Percentiles rank a stretch among this genome's conserved stretches.
Conservation (phyloP, 2,113 vertebrate genomes). For the Campylomormyrus numenius region DNA sequence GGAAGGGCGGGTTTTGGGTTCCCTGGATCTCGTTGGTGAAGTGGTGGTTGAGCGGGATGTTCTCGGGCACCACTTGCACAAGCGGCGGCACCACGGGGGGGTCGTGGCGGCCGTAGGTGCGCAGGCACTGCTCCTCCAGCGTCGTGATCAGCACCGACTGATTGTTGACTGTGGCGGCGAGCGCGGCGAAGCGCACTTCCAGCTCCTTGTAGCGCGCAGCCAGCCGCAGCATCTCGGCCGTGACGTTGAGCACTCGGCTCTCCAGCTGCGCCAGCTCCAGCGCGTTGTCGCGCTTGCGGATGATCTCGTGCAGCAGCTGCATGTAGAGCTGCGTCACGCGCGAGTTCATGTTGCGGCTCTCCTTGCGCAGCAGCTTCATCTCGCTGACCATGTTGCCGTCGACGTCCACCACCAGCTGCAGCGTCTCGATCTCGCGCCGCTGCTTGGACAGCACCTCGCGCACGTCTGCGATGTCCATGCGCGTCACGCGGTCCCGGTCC, state of each 20-base stretch:
- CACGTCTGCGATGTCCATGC: conserved; percentile 88
- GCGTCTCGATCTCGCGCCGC: conserved; percentile 81
- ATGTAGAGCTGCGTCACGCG: conserved; percentile 96
- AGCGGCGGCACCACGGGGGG: conserved; percentile 75
- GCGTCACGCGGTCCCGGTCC: conserved; percentile 83
- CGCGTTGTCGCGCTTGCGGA: conserved; percentile 92
- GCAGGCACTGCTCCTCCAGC: conserved; percentile 86
- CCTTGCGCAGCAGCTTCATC: conserved; percentile 91
- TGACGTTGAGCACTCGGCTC: conserved; percentile 90
- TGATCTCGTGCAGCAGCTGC: conserved; percentile 97
- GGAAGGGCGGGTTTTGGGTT: conserved; percentile 78
- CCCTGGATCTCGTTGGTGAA: conserved; percentile 90
- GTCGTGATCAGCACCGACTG: conserved; percentile 82
- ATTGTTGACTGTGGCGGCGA: conserved; percentile 89
- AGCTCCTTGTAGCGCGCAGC: conserved; percentile 86
- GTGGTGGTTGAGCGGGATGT: conserved; percentile 73
- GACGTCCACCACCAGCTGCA: conserved; percentile 89
- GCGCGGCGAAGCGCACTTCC: conserved; percentile 72
- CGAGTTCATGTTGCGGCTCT: conserved; percentile 98
- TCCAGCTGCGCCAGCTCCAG: conserved; percentile 91
- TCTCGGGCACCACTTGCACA: conserved; percentile 87
- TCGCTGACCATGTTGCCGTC: conserved; percentile 94
- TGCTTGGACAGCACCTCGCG: conserved; percentile 88
- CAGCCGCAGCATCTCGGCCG: conserved; percentile 88
- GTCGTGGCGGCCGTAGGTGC: conserved; percentile 70